Conservation (phyloP, 2,113 vertebrate species). For the Thymallus thymallus region DNA sequence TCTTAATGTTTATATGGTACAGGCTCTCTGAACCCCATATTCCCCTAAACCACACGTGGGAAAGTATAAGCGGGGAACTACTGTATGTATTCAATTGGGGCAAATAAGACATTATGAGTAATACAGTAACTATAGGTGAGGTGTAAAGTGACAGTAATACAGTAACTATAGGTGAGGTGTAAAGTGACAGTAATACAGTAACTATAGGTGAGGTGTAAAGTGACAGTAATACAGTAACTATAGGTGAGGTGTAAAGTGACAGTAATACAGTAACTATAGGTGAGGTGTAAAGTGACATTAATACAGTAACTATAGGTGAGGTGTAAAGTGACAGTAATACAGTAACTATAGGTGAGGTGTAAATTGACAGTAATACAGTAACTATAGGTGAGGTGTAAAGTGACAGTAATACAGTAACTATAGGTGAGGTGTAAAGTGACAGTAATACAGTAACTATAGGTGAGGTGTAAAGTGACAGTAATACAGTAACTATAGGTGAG, state of each 20-base stretch:
- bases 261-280: too few relatives aligned
- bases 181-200: not conserved
- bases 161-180: not conserved
- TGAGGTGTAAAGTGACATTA: too few relatives aligned
- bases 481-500: too few relatives aligned
- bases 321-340: not conserved
- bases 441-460: not conserved
- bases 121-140: not conserved
- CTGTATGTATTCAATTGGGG: conserved; percentile 29
- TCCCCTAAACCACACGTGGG: conserved; percentile 23
- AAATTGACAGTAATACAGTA: too few relatives aligned
- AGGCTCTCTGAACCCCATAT: conserved; percentile 29
- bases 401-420: too few relatives aligned
- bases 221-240: too few relatives aligned
- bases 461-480: too few relatives aligned
- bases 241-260: not conserved
- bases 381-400: too few relatives aligned
- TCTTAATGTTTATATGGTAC: conserved; percentile 37
- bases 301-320: not conserved
- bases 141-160: too few relatives aligned
- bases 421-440: not conserved
- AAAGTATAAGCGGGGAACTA: conserved; percentile 10
- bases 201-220: too few relatives aligned
- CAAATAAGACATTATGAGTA: conserved; percentile 8
- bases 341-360: too few relatives aligned